Evolutionary conservation across 2,113 vertebrate genomes (phyloP).

Genomic region (Aptenodytes patagonicus): DNA sequence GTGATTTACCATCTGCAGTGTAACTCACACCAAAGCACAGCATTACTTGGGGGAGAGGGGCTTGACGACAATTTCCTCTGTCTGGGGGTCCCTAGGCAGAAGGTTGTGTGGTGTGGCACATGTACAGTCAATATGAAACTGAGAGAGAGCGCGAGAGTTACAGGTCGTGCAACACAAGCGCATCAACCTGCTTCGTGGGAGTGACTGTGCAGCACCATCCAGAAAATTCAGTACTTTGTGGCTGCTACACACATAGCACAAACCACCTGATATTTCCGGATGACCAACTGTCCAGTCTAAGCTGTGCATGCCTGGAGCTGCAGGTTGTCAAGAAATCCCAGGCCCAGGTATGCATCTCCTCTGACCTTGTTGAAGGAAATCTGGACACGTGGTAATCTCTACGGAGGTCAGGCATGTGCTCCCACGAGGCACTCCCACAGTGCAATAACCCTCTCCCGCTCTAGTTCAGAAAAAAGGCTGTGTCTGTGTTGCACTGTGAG

Average conservation of each 20-base stretch:
- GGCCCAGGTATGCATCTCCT: neutral
- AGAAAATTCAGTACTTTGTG: neutral
- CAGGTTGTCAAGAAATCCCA: neutral
- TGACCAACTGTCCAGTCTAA: neutral
- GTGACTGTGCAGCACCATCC: rapidly evolving
- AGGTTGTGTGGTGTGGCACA: neutral
- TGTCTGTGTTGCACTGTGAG: neutral
- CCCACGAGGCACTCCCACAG: rapidly evolving
- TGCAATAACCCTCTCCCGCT: neutral
- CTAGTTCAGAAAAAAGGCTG: neutral
- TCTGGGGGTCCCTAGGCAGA: neutral
- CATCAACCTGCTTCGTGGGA: neutral
- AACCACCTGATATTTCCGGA: neutral
- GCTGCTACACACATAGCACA: neutral
- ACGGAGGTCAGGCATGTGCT: rapidly evolving
- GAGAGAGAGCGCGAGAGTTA: neutral
- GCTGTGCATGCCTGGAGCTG: neutral
- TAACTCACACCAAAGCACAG: neutral
- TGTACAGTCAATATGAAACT: neutral
- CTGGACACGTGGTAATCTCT: neutral
- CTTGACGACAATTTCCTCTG: neutral
- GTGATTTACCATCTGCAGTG: neutral
- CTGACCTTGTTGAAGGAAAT: neutral
- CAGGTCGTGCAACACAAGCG: rapidly evolving
- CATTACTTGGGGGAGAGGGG: neutral